A percentile compares a stretch with the other conserved stretches of the same genome.
Conservation (phyloP, 1,140 invertebrate species). For the Magallana ariakensis region DNA sequence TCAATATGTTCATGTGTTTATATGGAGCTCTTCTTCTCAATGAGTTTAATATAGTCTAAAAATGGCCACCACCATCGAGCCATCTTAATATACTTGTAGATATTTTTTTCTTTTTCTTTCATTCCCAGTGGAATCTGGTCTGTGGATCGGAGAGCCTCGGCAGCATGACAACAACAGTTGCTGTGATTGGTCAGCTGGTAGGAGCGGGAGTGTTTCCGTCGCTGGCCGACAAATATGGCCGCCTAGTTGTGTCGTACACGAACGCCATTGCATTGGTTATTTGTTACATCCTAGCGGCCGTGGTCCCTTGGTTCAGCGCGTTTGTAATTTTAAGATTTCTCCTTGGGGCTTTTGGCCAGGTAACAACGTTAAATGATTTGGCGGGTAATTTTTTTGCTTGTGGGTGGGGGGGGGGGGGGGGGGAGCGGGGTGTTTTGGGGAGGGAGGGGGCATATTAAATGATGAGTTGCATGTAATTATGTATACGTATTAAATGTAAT, state of each 20-base stretch:
- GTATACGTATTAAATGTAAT: no score
- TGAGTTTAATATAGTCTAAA: no score
- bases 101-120: neutral
- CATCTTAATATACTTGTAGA: no score
- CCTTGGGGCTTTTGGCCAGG: slow-evolving; percentile 45
- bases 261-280: neutral
- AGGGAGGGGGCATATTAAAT: no score
- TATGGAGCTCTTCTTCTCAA: no score
- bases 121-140: slow-evolving; percentile 73
- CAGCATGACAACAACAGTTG: slow-evolving; percentile 63
- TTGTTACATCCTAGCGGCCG: slow-evolving; percentile 29
- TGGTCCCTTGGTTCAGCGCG: slow-evolving; percentile 29
- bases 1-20: no score
- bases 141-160: slow-evolving; percentile 63
- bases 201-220: slow-evolving; percentile 59
- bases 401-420: no score
- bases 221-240: slow-evolving; percentile 66
- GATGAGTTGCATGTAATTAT: no score
- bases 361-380: neutral
- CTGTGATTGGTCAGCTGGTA: slow-evolving; percentile 60
- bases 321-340: slow-evolving; percentile 36
- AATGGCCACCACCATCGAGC: no score
- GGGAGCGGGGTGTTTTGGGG: no score
- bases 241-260: slow-evolving; percentile 60
- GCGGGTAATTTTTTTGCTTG: no score